Base-by-base conservation (phyloP, 2,888 invertebrate species). In the Trisateles emortualis region DNA sequence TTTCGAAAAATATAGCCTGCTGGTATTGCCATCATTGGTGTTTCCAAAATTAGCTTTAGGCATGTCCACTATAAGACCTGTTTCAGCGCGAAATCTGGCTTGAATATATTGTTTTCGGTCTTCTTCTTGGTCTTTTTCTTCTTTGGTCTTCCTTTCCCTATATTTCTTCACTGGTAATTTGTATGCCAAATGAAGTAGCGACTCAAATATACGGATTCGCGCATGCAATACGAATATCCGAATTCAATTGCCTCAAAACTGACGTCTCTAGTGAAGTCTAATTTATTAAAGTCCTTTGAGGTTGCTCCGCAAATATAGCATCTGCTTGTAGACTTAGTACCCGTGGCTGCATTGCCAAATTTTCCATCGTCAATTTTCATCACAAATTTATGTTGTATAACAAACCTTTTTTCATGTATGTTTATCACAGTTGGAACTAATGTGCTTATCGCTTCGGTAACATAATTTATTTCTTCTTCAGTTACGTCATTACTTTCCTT, bases 291-390 rank as follows among this genome's bases (percentile, higher is more conserved):
- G 14, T 76, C 65, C 64, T 76, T 80, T 3, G 78, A 77, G 22
- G 79, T 84, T 30, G 59, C 53, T 17, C 71, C 72, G 58, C 80
- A 83, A 22, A 82, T 74, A 48, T 79, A 81, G 47, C 81, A 85
- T 26, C 65, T 46, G 45, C 58, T 66, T 8, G 79, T 76, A 8
- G 77, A 79, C 44, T 46, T 57, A 14, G 75, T 81, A 35, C 64
- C 54, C 26, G 78, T 74, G n/a, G 74, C 75, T 22, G 78, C 78
- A 61, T 82, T 81, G 51, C 72, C 79, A 0, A 81, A 74, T 54
- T 81, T 83, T 3, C 68, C 78, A 52, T 80, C 44, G 76, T 59
- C 13, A 38, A 38, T 36, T 9, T 13, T 36, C 17, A 56, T 29
- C 2, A 29, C 8, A 29, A 29, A 29, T 2, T 2, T 9, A 9